Conservation (phyloP, 2,113 vertebrate genomes). For the Daboia siamensis region DNA sequence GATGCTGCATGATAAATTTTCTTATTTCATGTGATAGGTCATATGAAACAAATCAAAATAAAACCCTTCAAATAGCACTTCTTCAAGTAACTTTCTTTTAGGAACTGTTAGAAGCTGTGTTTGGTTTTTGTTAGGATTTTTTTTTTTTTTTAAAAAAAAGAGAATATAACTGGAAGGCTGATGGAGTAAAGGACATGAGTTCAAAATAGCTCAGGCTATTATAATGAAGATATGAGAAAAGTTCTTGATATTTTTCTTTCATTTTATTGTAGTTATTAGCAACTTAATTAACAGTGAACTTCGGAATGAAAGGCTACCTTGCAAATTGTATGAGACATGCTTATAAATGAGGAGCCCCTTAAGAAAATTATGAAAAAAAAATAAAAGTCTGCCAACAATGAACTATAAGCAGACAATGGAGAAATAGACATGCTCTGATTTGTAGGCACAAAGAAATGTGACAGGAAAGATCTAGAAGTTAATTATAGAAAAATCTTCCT, state of each 20-base stretch:
- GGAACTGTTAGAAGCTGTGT: neutral
- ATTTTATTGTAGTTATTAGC: neutral
- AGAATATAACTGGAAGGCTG: neutral
- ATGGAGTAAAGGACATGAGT: neutral
- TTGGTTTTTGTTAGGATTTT: neutral
- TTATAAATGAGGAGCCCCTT: neutral
- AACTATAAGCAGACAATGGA: neutral
- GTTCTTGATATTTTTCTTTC: neutral
- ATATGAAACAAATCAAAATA: neutral
- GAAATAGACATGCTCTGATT: neutral
- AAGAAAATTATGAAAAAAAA: neutral
- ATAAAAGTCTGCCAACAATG: neutral
- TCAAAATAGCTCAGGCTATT: neutral
- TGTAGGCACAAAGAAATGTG: neutral
- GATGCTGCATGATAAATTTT: neutral
- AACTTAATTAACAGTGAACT: constrained; percentile 11
- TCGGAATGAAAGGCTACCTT: neutral
- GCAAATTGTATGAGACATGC: neutral
- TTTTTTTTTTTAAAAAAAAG: neutral
- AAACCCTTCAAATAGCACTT: neutral
- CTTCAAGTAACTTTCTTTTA: neutral
- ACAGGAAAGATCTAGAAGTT: neutral
- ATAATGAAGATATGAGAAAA: neutral
- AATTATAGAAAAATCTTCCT: neutral
- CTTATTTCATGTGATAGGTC: neutral